phyloP scores from a whole-genome alignment of 1,140 invertebrate species.

The Bombus balteatus region DNA sequence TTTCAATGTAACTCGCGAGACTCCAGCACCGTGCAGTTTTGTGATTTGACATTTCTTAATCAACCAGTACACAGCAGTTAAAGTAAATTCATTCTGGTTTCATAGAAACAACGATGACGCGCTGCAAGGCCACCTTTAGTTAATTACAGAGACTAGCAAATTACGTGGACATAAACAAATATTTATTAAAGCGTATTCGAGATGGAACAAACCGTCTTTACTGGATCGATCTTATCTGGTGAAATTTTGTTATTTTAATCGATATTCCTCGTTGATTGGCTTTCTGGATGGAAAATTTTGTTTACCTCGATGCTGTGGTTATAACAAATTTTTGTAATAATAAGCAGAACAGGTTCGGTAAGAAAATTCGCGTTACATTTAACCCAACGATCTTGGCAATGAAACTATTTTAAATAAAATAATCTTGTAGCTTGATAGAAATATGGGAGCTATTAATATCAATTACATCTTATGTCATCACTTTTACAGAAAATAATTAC shows the following conservation, averaged over 20 bases:
- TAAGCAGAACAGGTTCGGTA: not conserved
- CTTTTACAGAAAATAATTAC: not conserved
- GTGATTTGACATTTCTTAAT: conserved; percentile 6
- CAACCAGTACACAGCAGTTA: not conserved
- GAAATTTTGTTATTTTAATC: too few species aligned
- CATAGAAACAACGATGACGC: not conserved
- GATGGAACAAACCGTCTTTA: too few species aligned
- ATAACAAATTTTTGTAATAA: not conserved
- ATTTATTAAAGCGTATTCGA: conserved; percentile 21
- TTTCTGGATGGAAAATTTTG: not conserved
- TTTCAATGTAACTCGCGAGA: conserved; percentile 1
- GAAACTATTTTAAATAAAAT: not conserved
- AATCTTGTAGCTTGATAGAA: not conserved
- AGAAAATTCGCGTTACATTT: not conserved
- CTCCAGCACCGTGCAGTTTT: not conserved
- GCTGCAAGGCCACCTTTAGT: not conserved
- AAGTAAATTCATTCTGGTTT: not conserved
- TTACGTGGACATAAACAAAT: conserved; percentile 4
- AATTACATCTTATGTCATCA: too few species aligned
- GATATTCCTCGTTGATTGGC: not conserved
- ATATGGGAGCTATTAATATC: not conserved
- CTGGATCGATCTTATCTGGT: too few species aligned
- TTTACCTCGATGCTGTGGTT: not conserved
- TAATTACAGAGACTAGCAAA: not conserved
- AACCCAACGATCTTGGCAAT: not conserved